Evolutionary conservation across 2,888 invertebrate genomes (phyloP).

Genomic region (Camponotus fellah): DNA sequence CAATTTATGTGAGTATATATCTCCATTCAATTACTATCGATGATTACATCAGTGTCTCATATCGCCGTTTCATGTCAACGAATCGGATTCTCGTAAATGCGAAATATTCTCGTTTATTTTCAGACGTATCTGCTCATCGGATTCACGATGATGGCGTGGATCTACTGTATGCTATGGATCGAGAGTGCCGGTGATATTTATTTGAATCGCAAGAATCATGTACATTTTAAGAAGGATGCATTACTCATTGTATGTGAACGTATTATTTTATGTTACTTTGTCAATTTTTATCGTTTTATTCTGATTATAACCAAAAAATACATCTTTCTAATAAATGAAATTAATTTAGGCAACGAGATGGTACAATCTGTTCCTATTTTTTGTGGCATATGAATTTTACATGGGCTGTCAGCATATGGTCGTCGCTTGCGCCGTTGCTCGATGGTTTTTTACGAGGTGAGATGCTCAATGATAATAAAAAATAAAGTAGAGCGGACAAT

Average conservation of each 20-base stretch:
- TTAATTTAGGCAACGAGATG: constrained; percentile 82
- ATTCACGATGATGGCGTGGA: constrained; percentile 87
- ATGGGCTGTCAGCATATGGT: constrained; percentile 89
- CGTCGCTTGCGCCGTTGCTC: constrained; percentile 88
- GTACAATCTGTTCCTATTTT: constrained; percentile 87
- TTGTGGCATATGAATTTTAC: constrained; percentile 89
- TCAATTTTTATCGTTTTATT: neutral
- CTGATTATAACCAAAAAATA: neutral
- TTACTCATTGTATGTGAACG: constrained; percentile 74
- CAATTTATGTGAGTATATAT: constrained; percentile 87
- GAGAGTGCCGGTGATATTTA: constrained; percentile 88
- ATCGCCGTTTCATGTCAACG: neutral
- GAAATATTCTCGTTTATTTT: constrained; percentile 60
- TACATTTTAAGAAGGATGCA: constrained; percentile 77
- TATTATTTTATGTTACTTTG: neutral
- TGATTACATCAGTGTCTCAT: neutral
- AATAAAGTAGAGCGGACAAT: neutral
- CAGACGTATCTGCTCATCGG: constrained; percentile 88
- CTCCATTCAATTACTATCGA: constrained; percentile 19
- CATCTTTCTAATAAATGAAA: constrained; percentile 11
- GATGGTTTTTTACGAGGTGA: constrained; percentile 89
- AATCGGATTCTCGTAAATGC: neutral
- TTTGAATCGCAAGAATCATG: constrained; percentile 74
- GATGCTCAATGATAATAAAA: constrained; percentile 4
- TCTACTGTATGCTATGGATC: constrained; percentile 89